Evolutionary conservation across 2,888 invertebrate genomes (phyloP).

Genomic region (Drosophila infuscata): DNA sequence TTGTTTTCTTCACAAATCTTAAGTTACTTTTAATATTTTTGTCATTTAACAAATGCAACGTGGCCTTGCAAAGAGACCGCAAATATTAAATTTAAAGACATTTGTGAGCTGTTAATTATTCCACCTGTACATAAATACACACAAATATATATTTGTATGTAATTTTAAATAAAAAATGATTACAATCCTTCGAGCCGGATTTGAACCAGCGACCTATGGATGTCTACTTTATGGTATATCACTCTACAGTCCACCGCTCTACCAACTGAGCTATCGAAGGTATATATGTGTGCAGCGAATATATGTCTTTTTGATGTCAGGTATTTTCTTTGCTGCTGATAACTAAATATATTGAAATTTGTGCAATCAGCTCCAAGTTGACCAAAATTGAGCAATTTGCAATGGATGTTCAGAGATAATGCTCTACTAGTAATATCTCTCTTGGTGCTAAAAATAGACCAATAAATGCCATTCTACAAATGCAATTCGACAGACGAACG

Average conservation of each 20-base stretch:
- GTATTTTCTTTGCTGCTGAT: not conserved
- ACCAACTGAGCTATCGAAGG: conserved; percentile 74
- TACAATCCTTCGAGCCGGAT: conserved; percentile 40
- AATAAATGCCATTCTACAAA: not conserved
- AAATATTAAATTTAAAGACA: not conserved
- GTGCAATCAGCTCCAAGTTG: not conserved
- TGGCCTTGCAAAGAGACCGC: not conserved
- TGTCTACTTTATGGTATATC: conserved; percentile 5
- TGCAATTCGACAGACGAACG: not conserved
- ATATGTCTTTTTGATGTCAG: conserved; percentile 4
- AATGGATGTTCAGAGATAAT: not conserved
- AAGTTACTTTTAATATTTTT: not conserved
- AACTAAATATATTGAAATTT: not conserved
- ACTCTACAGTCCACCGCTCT: conserved; percentile 78
- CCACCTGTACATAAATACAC: not conserved
- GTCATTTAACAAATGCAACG: not conserved
- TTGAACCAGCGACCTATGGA: conserved; percentile 45
- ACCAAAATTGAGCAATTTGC: not conserved
- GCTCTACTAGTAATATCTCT: not conserved
- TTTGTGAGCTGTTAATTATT: not conserved
- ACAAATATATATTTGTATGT: not conserved
- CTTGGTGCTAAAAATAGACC: not conserved
- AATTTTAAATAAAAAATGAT: not conserved
- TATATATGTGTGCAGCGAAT: not conserved
- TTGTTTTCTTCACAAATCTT: not conserved